Conservation (phyloP, 2,113 vertebrate species). For the Labeo rohita region DNA sequence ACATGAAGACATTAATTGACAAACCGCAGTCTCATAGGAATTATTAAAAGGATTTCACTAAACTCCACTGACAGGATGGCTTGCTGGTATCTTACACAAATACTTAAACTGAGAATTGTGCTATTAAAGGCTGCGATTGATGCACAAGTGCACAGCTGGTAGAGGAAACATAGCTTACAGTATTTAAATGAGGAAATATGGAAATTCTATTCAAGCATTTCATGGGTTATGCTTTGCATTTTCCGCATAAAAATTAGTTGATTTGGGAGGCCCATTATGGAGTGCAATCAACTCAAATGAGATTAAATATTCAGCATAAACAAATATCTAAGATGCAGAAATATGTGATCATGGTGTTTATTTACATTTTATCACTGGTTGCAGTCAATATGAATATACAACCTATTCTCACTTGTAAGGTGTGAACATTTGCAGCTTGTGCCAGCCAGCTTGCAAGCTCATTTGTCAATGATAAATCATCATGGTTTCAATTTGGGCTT, state of each 20-base stretch:
- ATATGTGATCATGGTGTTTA: neutral
- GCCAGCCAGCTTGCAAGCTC: too few species aligned
- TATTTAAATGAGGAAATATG: conserved; percentile 7
- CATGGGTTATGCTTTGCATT: neutral
- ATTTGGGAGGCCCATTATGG: neutral
- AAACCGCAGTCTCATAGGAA: neutral
- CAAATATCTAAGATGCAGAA: neutral
- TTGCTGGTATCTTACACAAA: neutral
- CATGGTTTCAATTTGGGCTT: neutral
- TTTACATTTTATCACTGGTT: neutral
- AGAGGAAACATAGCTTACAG: neutral
- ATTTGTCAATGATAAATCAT: too few species aligned
- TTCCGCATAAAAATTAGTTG: neutral
- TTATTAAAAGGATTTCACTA: neutral
- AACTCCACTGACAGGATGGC: neutral
- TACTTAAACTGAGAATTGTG: neutral
- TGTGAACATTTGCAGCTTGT: neutral
- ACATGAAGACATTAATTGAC: neutral
- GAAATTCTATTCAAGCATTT: neutral
- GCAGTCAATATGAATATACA: neutral
- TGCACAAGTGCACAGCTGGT: neutral
- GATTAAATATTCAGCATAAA: conserved; percentile 8
- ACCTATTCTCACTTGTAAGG: neutral
- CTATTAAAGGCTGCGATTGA: neutral
- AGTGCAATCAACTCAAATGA: neutral